A percentile compares a stretch with the other conserved stretches of the same genome.
These are phyloP conservation scores for Siniperca undulata DNA, from an alignment of 2,797 vertebrate species.

Conservation along the genomic window DNA sequence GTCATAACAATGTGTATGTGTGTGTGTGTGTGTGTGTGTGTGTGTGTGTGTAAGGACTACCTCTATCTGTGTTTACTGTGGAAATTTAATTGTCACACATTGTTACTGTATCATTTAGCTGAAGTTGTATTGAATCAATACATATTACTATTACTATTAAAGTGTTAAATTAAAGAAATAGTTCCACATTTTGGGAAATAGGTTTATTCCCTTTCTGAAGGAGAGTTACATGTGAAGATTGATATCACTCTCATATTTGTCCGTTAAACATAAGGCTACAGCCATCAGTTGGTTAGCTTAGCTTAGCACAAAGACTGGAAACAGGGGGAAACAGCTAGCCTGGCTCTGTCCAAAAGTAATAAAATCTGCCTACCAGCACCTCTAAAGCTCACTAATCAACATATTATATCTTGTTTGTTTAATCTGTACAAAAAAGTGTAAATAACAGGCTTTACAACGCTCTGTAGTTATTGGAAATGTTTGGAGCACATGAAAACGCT, in stretches of 20 bases:
- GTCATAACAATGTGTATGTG: conserved; percentile 9
- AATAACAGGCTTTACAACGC: too few species aligned
- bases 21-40: conserved; percentile 18
- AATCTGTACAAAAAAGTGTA: neutral
- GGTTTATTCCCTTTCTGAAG: neutral
- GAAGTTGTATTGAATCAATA: neutral
- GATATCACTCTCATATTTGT: too few species aligned
- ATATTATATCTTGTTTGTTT: conserved; percentile 7
- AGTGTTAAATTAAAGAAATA: neutral
- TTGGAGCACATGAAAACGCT: too few species aligned
- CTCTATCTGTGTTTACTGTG: neutral
- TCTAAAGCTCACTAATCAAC: neutral
- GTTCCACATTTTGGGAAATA: neutral
- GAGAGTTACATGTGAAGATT: neutral
- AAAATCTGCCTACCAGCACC: neutral
- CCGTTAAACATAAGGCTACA: too few species aligned
- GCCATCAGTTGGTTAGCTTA: neutral
- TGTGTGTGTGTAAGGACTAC: conserved; percentile 3
- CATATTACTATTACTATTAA: neutral
- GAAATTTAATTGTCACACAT: conserved; percentile 12
- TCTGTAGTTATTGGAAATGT: too few species aligned
- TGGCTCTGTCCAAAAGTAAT: neutral
- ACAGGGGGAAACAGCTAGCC: neutral
- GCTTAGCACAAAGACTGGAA: conserved; percentile 9
- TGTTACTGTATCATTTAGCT: neutral